Evolutionary conservation across 2,888 invertebrate species (phyloP).

Genomic region (Aproaerema taeniolella): DNA sequence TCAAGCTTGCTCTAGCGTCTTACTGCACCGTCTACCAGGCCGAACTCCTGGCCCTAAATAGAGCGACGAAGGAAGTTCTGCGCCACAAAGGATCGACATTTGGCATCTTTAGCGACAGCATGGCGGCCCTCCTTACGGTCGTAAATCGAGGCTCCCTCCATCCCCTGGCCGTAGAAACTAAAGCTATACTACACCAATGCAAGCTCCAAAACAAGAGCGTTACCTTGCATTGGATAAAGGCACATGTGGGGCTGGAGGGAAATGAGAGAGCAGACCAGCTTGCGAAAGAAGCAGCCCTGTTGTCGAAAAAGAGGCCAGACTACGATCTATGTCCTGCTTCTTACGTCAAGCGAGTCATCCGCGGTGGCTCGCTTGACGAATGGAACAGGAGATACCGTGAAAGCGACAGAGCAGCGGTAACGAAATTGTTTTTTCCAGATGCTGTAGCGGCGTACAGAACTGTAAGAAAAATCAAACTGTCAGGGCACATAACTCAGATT

Average conservation of each 20-base stretch:
- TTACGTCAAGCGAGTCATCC: constrained; percentile 4
- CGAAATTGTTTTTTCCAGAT: constrained; percentile 8
- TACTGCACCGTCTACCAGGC: constrained; percentile 10
- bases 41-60: background rate
- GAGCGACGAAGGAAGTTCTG: background rate
- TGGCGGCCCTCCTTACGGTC: constrained; percentile 1
- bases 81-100: background rate
- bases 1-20: constrained; percentile 1
- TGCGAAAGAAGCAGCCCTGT: constrained; percentile 13
- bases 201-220: background rate
- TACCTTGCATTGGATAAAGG: background rate
- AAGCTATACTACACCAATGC: background rate
- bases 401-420: background rate
- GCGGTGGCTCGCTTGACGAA: background rate
- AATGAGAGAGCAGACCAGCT: constrained; percentile 9
- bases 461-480: background rate
- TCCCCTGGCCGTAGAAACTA: background rate
- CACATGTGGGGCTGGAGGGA: background rate
- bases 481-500: background rate
- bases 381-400: constrained; percentile 6
- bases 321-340: constrained; percentile 11
- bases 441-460: background rate
- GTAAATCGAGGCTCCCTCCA: background rate
- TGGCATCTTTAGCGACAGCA: background rate
- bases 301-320: background rate